phyloP scores from a whole-genome alignment of 1,140 invertebrate genomes.

The Periplaneta americana region DNA sequence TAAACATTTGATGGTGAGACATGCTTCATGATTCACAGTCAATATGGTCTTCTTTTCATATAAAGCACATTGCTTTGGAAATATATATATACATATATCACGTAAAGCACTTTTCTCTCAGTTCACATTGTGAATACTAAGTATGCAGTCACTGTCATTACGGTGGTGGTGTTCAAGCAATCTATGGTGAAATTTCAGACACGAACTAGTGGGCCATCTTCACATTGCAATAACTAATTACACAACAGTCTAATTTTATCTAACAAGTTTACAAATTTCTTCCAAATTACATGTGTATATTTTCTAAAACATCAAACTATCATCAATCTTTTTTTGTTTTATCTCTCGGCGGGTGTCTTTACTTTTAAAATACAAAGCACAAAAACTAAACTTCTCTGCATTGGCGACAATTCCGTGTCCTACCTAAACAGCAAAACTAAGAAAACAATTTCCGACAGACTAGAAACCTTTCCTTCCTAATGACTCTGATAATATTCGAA shows the following conservation, averaged over 20 bases:
- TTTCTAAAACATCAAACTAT: neutral
- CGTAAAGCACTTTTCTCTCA: slow-evolving; percentile 19
- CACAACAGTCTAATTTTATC: slow-evolving; percentile 4
- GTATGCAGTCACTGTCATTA: slow-evolving; percentile 19
- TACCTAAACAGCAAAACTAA: slow-evolving; percentile 4
- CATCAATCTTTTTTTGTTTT: neutral
- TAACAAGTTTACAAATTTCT: slow-evolving; percentile 7
- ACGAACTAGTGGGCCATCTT: slow-evolving; percentile 9
- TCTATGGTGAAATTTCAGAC: slow-evolving; percentile 12
- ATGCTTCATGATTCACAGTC: neutral
- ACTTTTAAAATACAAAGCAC: neutral
- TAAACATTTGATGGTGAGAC: slow-evolving; percentile 1
- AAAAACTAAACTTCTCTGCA: neutral
- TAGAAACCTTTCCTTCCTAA: slow-evolving; percentile 7
- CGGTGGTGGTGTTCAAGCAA: slow-evolving; percentile 16
- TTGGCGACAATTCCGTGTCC: neutral
- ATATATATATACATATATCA: slow-evolving; percentile 7
- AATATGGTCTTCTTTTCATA: neutral
- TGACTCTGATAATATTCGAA: neutral
- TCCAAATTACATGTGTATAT: neutral
- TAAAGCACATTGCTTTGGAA: slow-evolving; percentile 7
- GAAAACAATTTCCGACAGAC: neutral
- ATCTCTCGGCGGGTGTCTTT: neutral
- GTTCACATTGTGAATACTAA: slow-evolving; percentile 22
- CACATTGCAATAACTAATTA: neutral